Evolutionary conservation across 2,888 invertebrate genomes (phyloP).

Genomic region (Drosophila barbarae): DNA sequence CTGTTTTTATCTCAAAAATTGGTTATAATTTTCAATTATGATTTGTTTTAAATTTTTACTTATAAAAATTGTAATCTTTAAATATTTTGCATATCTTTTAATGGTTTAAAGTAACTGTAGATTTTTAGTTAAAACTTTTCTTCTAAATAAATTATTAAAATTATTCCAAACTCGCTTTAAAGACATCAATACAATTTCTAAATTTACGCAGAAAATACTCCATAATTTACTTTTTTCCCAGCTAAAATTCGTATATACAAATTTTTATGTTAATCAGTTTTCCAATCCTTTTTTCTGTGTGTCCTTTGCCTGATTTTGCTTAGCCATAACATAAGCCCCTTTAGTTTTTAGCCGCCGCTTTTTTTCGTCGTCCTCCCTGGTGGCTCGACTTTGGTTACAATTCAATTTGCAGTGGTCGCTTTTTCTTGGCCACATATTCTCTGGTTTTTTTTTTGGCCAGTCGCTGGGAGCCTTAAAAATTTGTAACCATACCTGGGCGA

Average conservation of each 20-base stretch:
- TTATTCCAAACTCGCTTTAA: background rate
- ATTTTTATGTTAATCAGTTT: background rate
- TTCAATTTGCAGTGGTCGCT: conserved; percentile 67
- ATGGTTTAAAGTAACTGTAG: background rate
- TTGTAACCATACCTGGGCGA: conserved; percentile 46
- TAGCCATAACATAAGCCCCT: conserved; percentile 56
- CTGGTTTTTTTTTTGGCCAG: conserved; percentile 36
- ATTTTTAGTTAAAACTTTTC: background rate
- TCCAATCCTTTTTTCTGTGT: background rate
- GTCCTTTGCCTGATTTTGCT: conserved; percentile 41
- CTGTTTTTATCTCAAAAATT: background rate
- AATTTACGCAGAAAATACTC: background rate
- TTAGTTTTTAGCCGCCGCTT: conserved; percentile 22
- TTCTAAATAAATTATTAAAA: background rate
- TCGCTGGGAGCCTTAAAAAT: conserved; percentile 49
- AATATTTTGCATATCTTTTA: background rate
- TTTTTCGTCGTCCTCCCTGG: conserved; percentile 12
- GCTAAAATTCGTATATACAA: too few relatives aligned
- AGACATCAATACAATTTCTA: background rate
- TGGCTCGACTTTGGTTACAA: conserved; percentile 70
- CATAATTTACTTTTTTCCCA: too few relatives aligned
- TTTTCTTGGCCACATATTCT: conserved; percentile 39
- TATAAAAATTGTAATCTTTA: background rate
- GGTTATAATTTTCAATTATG: background rate
- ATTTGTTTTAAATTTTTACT: too few relatives aligned